Evolutionary conservation across 2,113 vertebrate genomes (phyloP), one percentile per base, ranked within the genome.

Genomic region (Myrmophylax atrothorax): DNA sequence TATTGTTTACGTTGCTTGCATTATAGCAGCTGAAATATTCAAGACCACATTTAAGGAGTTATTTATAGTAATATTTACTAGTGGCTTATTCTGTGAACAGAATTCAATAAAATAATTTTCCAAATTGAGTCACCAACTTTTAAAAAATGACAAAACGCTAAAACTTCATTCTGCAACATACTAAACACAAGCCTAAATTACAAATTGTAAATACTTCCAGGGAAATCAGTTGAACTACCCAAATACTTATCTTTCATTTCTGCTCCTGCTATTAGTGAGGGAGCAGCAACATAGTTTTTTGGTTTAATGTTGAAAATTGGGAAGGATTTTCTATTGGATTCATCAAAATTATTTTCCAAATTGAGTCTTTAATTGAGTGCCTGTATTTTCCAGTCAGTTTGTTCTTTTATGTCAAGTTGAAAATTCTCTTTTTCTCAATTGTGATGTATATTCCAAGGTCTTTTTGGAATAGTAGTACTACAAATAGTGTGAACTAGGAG

Each of bases 341-440:
- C 14, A 18, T 75, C 62, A 55, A 93, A 81, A 89, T 50, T 9
- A 8, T 88, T 62, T 94, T 83, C 59, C 56, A 86, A 84, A 95
- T 73, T 58, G 31, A 84, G 14, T 59, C 67, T 73, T 47, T 55
- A 24, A 18, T 74, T 8, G 68, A 88, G 40, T 52, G 17, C 38
- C 80, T 74, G 9, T 74, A 84, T 97, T 96, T 96, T 97, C 95
- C 93, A 97, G 93, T 96, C 93, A 96, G 93, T 97, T 97, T 96
- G 94, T 90, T 96, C 94, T 93, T 93, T 93, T 74, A 73, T 77
- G 66, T 53, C 74, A 90, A 87, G 37, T 87, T 90, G 62, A 87
- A 97, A 96, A 82, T 87, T 37, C 23, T 8, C 25, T 76, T 95
- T 63, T 93, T 69, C 78, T 78, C 73, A 89, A 87, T 42, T 55